Percentiles rank a stretch among this genome's conserved stretches.
Evolutionary conservation across 2,797 vertebrate genomes (phyloP).

Genomic region (Pseudochirops corinnae): DNA sequence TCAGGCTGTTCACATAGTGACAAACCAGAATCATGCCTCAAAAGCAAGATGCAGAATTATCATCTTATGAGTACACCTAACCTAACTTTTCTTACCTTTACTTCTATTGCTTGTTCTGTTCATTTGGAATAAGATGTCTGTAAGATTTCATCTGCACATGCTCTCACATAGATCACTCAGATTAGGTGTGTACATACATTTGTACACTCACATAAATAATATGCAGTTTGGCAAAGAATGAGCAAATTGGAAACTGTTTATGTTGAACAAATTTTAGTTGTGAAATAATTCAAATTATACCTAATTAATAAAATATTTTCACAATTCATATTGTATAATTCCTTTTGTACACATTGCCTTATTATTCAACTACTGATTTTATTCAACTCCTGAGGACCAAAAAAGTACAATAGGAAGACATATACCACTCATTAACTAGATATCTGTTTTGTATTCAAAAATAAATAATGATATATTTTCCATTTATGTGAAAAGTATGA

Average conservation of each 20-base stretch:
- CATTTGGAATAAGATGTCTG: not conserved
- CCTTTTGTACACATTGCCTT: slow-evolving; percentile 34
- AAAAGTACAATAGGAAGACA: slow-evolving; percentile 58
- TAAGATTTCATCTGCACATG: not conserved
- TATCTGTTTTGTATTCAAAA: slow-evolving; percentile 55
- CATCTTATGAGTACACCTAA: slow-evolving; percentile 16
- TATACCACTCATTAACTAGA: slow-evolving; percentile 42
- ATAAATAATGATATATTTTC: slow-evolving; percentile 23
- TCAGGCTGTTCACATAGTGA: slow-evolving; percentile 67
- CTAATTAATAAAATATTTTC: slow-evolving; percentile 45
- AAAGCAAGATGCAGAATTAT: slow-evolving; percentile 65
- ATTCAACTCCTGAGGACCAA: slow-evolving; percentile 58
- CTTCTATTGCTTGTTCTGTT: not conserved
- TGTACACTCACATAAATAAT: not conserved
- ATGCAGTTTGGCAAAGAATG: not conserved
- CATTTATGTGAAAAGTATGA: slow-evolving; percentile 3
- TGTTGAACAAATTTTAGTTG: not conserved
- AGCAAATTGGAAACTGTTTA: not conserved
- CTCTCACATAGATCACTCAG: not conserved
- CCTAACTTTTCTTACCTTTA: not conserved
- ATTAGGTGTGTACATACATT: not conserved
- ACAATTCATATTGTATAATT: slow-evolving; percentile 46
- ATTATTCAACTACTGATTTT: slow-evolving; percentile 31
- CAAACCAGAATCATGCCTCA: slow-evolving; percentile 63
- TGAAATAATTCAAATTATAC: slow-evolving; percentile 25